These are phyloP conservation scores for Molossus alvarezi DNA, from an alignment of 2,797 vertebrate genomes.

Conservation along the genomic window DNA sequence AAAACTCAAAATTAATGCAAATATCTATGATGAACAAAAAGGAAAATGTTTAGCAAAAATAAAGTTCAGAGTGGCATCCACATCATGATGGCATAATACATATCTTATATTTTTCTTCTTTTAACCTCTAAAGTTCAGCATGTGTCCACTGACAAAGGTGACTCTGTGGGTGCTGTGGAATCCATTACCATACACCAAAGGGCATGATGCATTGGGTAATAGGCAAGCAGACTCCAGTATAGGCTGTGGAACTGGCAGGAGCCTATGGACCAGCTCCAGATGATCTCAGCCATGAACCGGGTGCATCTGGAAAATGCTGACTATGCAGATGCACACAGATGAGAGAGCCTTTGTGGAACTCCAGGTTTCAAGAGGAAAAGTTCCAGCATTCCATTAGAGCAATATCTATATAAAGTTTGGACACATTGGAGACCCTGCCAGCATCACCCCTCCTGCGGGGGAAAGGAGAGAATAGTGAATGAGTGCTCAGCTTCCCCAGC, in stretches of 20 bases:
- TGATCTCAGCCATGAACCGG: background rate
- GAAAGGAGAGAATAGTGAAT: background rate
- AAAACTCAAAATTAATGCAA: conserved; percentile 26
- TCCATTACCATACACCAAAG: too few species aligned
- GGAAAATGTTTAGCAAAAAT: background rate
- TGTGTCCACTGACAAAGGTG: background rate
- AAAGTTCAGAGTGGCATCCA: background rate
- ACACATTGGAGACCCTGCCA: background rate
- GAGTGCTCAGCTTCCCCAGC: background rate
- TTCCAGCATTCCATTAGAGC: background rate
- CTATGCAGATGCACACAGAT: background rate
- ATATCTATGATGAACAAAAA: background rate
- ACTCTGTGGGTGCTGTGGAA: background rate
- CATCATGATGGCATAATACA: background rate
- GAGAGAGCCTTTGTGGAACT: background rate
- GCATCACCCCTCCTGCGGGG: background rate
- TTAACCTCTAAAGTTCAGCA: background rate
- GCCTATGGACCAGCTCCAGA: background rate
- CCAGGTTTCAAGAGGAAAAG: background rate
- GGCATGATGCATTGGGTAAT: background rate
- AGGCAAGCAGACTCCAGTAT: background rate
- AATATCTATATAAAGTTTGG: background rate
- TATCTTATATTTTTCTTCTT: background rate
- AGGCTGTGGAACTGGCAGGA: background rate
- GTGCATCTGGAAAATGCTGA: background rate